Conservation (phyloP, 2,888 invertebrate species). For the Clostera curtula region DNA sequence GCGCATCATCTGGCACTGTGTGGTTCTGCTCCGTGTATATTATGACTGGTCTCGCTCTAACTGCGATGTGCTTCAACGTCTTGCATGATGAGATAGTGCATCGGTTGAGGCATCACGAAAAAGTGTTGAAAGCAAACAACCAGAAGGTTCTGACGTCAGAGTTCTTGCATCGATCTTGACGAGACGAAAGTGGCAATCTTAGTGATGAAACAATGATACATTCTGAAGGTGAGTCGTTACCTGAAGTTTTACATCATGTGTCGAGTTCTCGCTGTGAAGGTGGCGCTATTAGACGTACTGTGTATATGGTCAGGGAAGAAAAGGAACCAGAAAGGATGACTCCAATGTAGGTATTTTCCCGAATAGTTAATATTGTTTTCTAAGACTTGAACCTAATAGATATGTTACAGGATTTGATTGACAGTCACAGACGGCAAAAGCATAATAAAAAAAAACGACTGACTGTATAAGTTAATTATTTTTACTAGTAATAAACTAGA, state of each 20-base stretch:
- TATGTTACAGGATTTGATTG: constrained; percentile 18
- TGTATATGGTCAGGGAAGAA: constrained; percentile 55
- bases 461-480: constrained; percentile 50
- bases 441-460: constrained; percentile 52
- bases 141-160: constrained; percentile 62
- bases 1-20: constrained; percentile 78
- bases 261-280: constrained; percentile 50
- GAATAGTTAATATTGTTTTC: constrained; percentile 3
- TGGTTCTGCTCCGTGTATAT: constrained; percentile 95
- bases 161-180: constrained; percentile 65
- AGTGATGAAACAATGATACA: constrained; percentile 59
- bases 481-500: constrained; percentile 30
- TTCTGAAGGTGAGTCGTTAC: constrained; percentile 61
- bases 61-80: constrained; percentile 94
- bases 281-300: constrained; percentile 53
- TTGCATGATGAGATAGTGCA: constrained; percentile 91
- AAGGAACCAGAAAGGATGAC: constrained; percentile 55
- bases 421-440: constrained; percentile 24
- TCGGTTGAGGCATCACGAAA: constrained; percentile 79
- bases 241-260: constrained; percentile 66
- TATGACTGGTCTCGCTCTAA: constrained; percentile 90
- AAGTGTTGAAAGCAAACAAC: constrained; percentile 46
- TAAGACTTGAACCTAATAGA: too few species aligned
- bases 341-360: constrained; percentile 38
- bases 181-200: constrained; percentile 57